Percentiles rank a stretch among this genome's conserved stretches.
phyloP scores from a whole-genome alignment of 2,797 vertebrate genomes.

The Cossypha heuglini region DNA sequence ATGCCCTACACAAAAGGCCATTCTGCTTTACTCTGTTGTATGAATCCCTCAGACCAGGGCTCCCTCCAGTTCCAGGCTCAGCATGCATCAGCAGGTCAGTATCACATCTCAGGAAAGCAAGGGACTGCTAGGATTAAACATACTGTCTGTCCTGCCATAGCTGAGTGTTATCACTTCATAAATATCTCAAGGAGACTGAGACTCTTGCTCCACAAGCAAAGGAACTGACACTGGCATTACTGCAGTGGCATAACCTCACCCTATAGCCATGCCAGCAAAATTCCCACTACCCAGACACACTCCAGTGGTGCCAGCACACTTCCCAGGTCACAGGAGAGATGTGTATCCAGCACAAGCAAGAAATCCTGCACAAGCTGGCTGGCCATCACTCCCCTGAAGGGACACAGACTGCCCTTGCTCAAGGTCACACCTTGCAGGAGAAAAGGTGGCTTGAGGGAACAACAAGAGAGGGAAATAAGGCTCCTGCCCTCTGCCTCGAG shows the following conservation, averaged over 20 bases:
- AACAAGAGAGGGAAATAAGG: neutral
- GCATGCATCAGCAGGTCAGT: neutral
- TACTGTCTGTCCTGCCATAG: neutral
- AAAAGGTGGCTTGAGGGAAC: neutral
- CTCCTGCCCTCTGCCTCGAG: neutral
- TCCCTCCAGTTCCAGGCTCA: neutral
- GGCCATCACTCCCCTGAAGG: neutral
- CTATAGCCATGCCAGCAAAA: neutral
- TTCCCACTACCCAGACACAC: neutral
- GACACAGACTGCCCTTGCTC: neutral
- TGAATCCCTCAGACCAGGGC: accelerated
- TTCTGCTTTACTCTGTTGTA: neutral
- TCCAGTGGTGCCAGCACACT: neutral
- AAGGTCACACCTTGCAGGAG: neutral
- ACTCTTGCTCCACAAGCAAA: neutral
- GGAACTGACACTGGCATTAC: neutral
- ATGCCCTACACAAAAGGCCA: neutral
- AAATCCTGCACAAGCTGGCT: neutral
- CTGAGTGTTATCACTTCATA: neutral
- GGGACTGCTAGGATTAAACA: neutral
- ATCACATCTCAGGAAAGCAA: neutral
- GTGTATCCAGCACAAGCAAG: neutral
- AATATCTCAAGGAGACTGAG: neutral
- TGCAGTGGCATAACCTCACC: neutral
- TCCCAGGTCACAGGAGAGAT: neutral